Evolutionary conservation across 1,140 invertebrate genomes (phyloP), one percentile per base, ranked within the genome.

Genomic region (Lasaia peninsularis): DNA sequence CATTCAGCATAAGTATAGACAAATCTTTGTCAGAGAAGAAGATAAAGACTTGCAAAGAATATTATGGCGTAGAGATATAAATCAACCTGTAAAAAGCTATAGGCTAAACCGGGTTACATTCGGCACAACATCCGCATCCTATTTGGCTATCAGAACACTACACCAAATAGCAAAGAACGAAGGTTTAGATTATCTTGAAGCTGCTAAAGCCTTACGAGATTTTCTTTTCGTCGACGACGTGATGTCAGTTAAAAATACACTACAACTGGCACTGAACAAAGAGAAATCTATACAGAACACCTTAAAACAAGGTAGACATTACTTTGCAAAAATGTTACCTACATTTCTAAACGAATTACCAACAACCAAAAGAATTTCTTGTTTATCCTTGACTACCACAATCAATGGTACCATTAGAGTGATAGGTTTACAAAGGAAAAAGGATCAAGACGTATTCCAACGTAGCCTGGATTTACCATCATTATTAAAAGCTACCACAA

Each of bases 181-280:
- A 44, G 40, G 40, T 11, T 18, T 7, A 18, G 10, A 11, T 18
- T 18, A 18, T 3, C 40, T 16, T 1, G 10, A 3, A 16, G 40
- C 40, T 18, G 9, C 14, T 10, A 18, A 44, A 44, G 18, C 56
- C 32, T 48, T 56, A 40, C 48, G 52, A 67, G 20, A 69, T 78
- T 44, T 73, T 82, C 53, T 62, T 34, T 20, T 61, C 85, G 21
- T n/a, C n/a, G 86, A 88, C 54, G 77, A 89, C 56, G 9, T 79
- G 0, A 58, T 88, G 6, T 62, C 73, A n/a, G n/a, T n/a, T n/a
- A n/a, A n/a, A n/a, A n/a, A n/a, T n/a, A n/a, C n/a, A n/a, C n/a
- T n/a, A n/a, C n/a, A n/a, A n/a, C n/a, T 6, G 80, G 78, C 11
- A 48, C 33, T 1, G 50, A 69, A 57, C 2, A 9, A 61, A 44